Conservation (phyloP, 2,888 invertebrate species). For the Lasioglossum malachurum region DNA sequence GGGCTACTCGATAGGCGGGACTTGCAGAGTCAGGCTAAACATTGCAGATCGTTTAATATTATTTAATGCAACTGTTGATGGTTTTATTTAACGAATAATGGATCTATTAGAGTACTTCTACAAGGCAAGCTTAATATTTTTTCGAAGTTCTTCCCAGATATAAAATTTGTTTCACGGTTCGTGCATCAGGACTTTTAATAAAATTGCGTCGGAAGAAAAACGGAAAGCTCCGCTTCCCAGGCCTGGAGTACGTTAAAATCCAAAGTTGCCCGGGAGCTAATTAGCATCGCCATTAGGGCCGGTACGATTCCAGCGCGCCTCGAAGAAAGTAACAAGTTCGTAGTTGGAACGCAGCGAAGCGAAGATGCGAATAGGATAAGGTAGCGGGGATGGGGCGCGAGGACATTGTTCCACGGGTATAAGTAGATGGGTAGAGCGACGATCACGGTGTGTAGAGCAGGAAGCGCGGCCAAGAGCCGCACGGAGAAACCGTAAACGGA, state of each 20-base stretch:
- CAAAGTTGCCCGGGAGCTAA: background rate
- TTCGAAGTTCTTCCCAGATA: background rate
- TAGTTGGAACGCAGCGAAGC: background rate
- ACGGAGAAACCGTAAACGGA: constrained; percentile 14
- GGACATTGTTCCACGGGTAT: background rate
- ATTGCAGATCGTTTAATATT: no score
- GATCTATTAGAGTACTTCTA: background rate
- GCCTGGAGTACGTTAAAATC: background rate
- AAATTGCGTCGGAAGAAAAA: background rate
- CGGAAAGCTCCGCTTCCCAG: background rate
- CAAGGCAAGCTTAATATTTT: background rate
- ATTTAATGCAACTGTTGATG: no score
- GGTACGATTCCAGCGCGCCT: background rate
- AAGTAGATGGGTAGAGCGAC: background rate
- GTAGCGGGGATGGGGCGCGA: constrained; percentile 5
- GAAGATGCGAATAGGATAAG: background rate
- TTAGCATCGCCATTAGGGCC: constrained; percentile 11
- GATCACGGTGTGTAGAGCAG: constrained; percentile 1
- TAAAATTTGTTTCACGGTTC: background rate
- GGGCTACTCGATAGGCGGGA: no score
- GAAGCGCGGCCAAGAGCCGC: background rate
- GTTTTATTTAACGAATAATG: no score
- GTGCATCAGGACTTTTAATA: background rate
- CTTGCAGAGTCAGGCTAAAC: no score
- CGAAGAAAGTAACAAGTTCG: constrained; percentile 4